These are phyloP conservation scores for Zosterops pallidus DNA, from an alignment of 2,113 vertebrate species.

Conservation along the genomic window DNA sequence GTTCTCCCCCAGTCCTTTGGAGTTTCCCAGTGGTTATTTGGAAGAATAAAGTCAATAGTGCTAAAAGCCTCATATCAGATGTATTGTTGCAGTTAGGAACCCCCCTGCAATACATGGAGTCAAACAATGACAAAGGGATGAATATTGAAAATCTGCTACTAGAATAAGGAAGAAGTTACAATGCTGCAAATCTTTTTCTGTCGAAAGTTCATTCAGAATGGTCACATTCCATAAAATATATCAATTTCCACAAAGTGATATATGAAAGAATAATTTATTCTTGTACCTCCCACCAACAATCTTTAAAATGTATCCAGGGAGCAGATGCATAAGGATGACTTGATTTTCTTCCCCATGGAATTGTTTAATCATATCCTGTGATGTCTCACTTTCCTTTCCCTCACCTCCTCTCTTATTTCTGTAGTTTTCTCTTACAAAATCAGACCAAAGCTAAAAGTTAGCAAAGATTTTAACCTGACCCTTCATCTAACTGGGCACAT, in stretches of 20 bases:
- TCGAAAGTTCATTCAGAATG: neutral
- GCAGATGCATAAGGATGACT: neutral
- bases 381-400: neutral
- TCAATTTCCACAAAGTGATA: neutral
- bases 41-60: neutral
- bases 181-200: accelerated
- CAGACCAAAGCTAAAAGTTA: neutral
- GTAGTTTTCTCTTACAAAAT: neutral
- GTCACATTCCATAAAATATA: neutral
- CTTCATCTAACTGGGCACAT: neutral
- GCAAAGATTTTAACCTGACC: neutral
- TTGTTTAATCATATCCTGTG: neutral
- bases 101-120: neutral
- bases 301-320: neutral
- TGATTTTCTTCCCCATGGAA: neutral
- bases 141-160: neutral
- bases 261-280: neutral
- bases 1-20: neutral
- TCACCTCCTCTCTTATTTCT: neutral
- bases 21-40: neutral
- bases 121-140: neutral
- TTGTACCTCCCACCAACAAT: neutral
- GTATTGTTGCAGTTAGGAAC: neutral
- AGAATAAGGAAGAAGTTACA: neutral
- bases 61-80: neutral